A percentile compares a stretch with the other conserved stretches of the same genome.
phyloP scores from a whole-genome alignment of 2,888 invertebrate genomes.

The Strigamia maritima region DNA sequence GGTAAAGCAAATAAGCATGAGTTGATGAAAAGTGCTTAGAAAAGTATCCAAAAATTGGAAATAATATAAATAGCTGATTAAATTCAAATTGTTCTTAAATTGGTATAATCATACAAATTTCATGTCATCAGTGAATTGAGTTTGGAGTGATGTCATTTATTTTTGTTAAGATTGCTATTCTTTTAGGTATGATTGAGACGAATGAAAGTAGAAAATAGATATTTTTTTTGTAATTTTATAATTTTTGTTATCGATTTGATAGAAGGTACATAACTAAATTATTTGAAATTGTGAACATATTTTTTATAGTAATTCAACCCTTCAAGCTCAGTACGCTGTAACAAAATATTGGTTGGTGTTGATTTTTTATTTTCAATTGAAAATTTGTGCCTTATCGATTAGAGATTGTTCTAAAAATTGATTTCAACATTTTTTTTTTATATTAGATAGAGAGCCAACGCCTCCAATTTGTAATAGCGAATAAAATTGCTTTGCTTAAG shows the following conservation, averaged over 20 bases:
- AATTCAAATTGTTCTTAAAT: not conserved
- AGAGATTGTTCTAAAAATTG: not conserved
- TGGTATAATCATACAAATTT: not conserved
- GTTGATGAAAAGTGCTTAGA: not conserved
- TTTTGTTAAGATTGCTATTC: not conserved
- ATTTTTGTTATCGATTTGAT: constrained; percentile 11
- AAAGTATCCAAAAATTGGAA: constrained; percentile 19
- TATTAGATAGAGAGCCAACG: no score
- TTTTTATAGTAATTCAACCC: not conserved
- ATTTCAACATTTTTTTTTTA: not conserved
- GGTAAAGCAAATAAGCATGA: not conserved
- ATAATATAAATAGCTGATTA: not conserved
- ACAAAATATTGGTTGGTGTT: not conserved
- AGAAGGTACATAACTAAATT: not conserved
- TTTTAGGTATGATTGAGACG: not conserved
- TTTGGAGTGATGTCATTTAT: not conserved
- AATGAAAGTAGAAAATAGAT: not conserved
- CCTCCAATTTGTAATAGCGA: not conserved
- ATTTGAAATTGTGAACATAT: not conserved
- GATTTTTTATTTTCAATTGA: not conserved
- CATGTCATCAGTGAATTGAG: constrained; percentile 12
- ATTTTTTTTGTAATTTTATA: not conserved
- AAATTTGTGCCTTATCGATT: not conserved
- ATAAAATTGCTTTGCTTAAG: not conserved
- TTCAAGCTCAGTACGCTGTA: not conserved